Conservation (phyloP, 2,888 invertebrate genomes). For the Chironomus riparius region DNA sequence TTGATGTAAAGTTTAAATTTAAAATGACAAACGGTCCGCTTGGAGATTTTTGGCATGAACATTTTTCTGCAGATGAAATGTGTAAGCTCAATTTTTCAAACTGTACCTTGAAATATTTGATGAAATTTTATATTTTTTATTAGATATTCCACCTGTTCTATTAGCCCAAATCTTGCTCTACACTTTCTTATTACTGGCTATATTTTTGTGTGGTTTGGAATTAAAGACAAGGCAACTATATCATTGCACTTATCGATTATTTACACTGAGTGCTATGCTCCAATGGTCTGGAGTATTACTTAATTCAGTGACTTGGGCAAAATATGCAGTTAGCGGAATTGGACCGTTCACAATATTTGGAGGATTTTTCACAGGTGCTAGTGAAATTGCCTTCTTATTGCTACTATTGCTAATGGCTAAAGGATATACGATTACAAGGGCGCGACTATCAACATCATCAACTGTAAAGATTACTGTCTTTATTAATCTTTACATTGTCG, state of each 20-base stretch:
- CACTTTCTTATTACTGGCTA: constrained; percentile 58
- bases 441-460: constrained; percentile 61
- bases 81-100: constrained; percentile 52
- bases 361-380: constrained; percentile 49
- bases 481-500: constrained; percentile 63
- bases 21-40: constrained; percentile 79
- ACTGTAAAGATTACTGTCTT: constrained; percentile 70
- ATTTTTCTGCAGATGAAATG: constrained; percentile 92
- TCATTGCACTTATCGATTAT: constrained; percentile 83
- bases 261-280: constrained; percentile 58
- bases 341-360: constrained; percentile 48
- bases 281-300: constrained; percentile 64
- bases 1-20: constrained; percentile 70
- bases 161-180: constrained; percentile 66
- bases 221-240: constrained; percentile 69
- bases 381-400: constrained; percentile 67
- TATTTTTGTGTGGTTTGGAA: constrained; percentile 65
- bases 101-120: constrained; percentile 8
- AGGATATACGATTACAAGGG: constrained; percentile 84
- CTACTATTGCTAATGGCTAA: constrained; percentile 75
- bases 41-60: constrained; percentile 75
- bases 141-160: constrained; percentile 78
- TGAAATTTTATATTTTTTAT: background rate
- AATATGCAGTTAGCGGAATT: constrained; percentile 65
- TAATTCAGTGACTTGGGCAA: constrained; percentile 61